Percentiles rank a stretch among this genome's conserved stretches.
Conservation (phyloP, 2,888 invertebrate genomes). For the Phortica magna region DNA sequence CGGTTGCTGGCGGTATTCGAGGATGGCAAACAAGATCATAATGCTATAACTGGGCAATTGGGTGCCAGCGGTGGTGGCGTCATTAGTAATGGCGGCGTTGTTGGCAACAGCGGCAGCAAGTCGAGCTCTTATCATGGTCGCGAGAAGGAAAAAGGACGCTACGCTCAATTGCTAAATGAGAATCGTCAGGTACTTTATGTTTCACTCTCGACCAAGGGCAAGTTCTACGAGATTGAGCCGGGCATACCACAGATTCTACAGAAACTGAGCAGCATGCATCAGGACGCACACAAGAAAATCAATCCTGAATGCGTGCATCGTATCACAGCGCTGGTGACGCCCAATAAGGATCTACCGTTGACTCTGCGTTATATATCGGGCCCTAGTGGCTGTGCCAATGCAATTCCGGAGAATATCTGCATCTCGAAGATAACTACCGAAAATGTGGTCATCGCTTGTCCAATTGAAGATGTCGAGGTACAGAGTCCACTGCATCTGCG, state of each 20-base stretch:
- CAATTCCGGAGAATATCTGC: slow-evolving; percentile 76
- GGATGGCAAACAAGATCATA: slow-evolving; percentile 80
- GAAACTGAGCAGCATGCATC: slow-evolving; percentile 63
- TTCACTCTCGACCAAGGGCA: slow-evolving; percentile 86
- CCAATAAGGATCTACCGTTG: slow-evolving; percentile 72
- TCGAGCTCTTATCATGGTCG: slow-evolving; percentile 61
- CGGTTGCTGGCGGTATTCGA: slow-evolving; percentile 87
- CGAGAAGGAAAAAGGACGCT: slow-evolving; percentile 80
- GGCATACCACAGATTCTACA: slow-evolving; percentile 79
- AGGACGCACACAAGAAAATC: slow-evolving; percentile 68
- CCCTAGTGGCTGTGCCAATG: slow-evolving; percentile 65
- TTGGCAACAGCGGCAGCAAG: slow-evolving; percentile 41
- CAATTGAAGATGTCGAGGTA: slow-evolving; percentile 79
- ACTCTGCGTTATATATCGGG: slow-evolving; percentile 76
- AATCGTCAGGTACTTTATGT: slow-evolving; percentile 86
- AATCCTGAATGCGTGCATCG: slow-evolving; percentile 78
- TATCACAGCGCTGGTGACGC: slow-evolving; percentile 71
- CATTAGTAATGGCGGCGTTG: slow-evolving; percentile 28
- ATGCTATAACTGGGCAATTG: slow-evolving; percentile 46
- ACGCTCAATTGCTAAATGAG: slow-evolving; percentile 86
- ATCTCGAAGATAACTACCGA: slow-evolving; percentile 74
- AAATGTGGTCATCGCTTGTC: slow-evolving; percentile 79
- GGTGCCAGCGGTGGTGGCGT: slow-evolving; percentile 12
- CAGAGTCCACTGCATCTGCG: slow-evolving; percentile 78
- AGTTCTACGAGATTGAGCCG: slow-evolving; percentile 84